Conservation (phyloP, 2,113 vertebrate genomes). For the Recurvirostra avosetta region DNA sequence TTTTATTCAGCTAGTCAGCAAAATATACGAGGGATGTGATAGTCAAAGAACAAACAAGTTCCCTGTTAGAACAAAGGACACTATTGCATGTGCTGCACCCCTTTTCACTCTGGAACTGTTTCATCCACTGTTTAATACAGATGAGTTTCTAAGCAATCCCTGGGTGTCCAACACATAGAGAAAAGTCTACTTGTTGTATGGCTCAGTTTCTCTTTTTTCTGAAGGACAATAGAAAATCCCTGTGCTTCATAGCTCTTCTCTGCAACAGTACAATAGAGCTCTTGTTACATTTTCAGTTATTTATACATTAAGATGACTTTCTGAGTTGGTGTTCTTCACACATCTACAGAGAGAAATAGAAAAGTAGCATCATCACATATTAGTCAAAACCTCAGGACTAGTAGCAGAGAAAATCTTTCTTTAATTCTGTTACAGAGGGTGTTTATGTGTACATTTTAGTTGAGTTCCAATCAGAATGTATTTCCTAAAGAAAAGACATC, state of each 20-base stretch:
- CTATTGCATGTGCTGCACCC: background rate
- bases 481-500: background rate
- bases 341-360: background rate
- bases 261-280: background rate
- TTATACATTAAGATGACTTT: background rate
- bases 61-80: background rate
- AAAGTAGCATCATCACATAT: background rate
- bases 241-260: background rate
- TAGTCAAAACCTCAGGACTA: background rate
- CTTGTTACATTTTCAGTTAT: background rate
- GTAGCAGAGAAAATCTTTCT: background rate
- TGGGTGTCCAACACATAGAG: background rate
- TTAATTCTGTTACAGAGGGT: background rate
- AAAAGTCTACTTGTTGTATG: background rate
- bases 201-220: background rate
- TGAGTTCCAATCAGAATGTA: background rate
- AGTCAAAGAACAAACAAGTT: background rate
- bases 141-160: background rate
- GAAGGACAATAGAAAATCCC: background rate
- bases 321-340: background rate
- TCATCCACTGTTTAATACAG: background rate
- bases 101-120: background rate
- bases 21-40: background rate
- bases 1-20: background rate
- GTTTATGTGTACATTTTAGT: background rate